Conservation (phyloP, 2,888 invertebrate genomes). For the Apoda limacodes region DNA sequence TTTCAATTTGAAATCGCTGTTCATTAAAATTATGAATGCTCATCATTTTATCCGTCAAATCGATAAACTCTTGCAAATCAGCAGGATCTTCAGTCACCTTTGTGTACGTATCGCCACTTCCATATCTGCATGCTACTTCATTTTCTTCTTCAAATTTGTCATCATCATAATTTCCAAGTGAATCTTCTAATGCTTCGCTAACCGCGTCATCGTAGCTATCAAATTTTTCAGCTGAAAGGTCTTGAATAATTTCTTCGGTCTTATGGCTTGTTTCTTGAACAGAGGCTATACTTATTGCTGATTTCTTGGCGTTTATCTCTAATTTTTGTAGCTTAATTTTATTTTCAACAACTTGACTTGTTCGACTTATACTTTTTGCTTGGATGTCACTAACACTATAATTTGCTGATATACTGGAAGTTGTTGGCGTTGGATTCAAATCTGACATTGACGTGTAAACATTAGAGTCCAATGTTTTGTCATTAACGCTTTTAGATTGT, state of each 20-base stretch:
- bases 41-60: constrained; percentile 51
- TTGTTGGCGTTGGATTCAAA: constrained; percentile 20
- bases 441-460: constrained; percentile 23
- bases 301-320: constrained; percentile 1
- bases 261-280: constrained; percentile 6
- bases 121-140: constrained; percentile 38
- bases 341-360: not conserved
- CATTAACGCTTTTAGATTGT: constrained; percentile 23
- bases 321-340: too few relatives aligned
- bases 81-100: constrained; percentile 53
- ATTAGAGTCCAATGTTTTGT: constrained; percentile 23
- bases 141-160: constrained; percentile 23
- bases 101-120: constrained; percentile 59
- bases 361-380: too few relatives aligned
- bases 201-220: constrained; percentile 40
- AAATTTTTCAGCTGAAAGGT: constrained; percentile 36
- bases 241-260: constrained; percentile 22
- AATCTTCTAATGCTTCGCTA: constrained; percentile 37
- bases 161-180: constrained; percentile 30
- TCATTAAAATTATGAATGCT: constrained; percentile 25
- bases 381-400: constrained; percentile 22
- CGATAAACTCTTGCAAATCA: constrained; percentile 56
- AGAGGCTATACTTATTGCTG: constrained; percentile 1
- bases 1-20: constrained; percentile 25
- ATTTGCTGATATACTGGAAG: constrained; percentile 23